Evolutionary conservation across 1,140 invertebrate genomes (phyloP), one percentile per base, ranked within the genome.

Genomic region (Aphis gossypii): DNA sequence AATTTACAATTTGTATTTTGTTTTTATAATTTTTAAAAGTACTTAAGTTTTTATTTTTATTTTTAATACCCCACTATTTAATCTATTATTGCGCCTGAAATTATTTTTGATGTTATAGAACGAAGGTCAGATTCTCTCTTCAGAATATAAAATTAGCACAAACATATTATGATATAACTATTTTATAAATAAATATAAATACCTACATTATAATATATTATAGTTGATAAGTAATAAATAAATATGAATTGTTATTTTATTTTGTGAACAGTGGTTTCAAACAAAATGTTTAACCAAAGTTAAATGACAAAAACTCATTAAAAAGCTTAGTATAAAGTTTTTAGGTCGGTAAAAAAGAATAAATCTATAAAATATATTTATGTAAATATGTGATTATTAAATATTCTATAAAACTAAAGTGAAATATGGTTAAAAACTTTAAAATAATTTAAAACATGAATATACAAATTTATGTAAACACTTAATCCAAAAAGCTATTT

Each of bases 301-400:
- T 48, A 87, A 48, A 46, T 46, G 1, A 46, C 25, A n/a, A 87
- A 87, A 87, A 44, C 9, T 46, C 14, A 44, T 87, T 87, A 7
- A 30, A 87, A 84, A 21, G 11, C 23, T 46, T 46, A 30, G 6
- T 25, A 4, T n/a, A 30, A 87, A n/a, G 25, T 44, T 48, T 87
- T 83, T 14, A 0, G 11, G 5, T 30, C 6, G 9, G 23, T 41
- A n/a, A 20, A 46, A 25, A 46, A 86, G 44, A 46, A 46, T 44
- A 46, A 25, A 76, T 76, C 30, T n/a, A 76, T n/a, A 86, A 46
- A 86, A 82, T 30, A 18, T 44, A 46, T 46, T 86, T 30, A 83
- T 83, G 21, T 44, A 86, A 30, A 87, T 30, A 46, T 46, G 11
- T 87, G n/a, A 87, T 87, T 87, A 87, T 87, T 46, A 44, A 87